A percentile compares a stretch with the other conserved stretches of the same genome.
Evolutionary conservation across 2,888 invertebrate species (phyloP).

Genomic region (Morpho achilles): DNA sequence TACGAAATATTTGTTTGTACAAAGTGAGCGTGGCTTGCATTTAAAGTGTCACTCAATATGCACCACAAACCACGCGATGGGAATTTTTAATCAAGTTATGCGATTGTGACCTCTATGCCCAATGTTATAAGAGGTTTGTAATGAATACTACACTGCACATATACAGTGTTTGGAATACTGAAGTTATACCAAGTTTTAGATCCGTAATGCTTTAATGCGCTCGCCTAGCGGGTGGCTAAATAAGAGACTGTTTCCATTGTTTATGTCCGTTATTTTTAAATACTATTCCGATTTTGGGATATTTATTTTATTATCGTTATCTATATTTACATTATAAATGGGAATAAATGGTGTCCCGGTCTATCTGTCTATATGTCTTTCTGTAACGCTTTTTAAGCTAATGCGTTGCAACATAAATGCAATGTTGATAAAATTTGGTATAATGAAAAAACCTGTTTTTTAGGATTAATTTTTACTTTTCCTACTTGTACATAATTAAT

Average conservation of each 20-base stretch:
- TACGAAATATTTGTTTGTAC: constrained; percentile 3
- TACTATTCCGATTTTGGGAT: too few species aligned
- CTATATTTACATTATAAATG: not conserved
- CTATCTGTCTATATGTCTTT: too few species aligned
- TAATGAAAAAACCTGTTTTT: too few species aligned
- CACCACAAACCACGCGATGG: not conserved
- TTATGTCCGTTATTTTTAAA: not conserved
- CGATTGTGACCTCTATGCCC: not conserved
- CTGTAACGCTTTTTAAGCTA: too few species aligned
- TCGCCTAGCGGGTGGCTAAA: constrained; percentile 50
- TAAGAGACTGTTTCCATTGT: constrained; percentile 38
- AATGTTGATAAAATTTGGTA: too few species aligned
- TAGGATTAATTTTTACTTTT: too few species aligned
- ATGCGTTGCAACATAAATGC: too few species aligned
- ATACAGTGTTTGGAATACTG: constrained; percentile 35
- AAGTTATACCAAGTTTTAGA: constrained; percentile 50
- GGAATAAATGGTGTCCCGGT: too few species aligned
- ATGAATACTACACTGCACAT: constrained; percentile 8
- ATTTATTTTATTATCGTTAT: too few species aligned
- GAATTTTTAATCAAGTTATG: not conserved
- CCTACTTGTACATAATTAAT: too few species aligned
- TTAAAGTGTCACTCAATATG: constrained; percentile 13
- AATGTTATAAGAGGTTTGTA: not conserved
- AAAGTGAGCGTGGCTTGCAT: constrained; percentile 17
- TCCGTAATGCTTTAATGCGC: constrained; percentile 65